These are phyloP conservation scores for Chloropsis cyanopogon DNA, from an alignment of 2,113 vertebrate species.

Conservation along the genomic window DNA sequence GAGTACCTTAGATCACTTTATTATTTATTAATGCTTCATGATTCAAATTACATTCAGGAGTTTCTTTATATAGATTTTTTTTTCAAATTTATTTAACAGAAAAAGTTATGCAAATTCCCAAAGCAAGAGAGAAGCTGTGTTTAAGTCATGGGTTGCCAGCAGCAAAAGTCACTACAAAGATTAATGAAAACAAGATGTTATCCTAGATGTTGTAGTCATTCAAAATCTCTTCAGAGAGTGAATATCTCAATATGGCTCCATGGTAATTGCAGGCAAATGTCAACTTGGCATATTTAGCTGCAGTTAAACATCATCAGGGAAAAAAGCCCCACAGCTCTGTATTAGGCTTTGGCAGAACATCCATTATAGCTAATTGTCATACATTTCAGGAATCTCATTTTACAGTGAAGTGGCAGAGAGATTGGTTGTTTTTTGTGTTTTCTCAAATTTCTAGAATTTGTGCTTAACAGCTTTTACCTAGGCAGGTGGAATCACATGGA, in stretches of 20 bases:
- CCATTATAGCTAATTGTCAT: neutral
- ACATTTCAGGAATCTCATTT: neutral
- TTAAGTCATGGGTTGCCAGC: neutral
- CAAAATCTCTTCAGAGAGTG: slow-evolving; percentile 5
- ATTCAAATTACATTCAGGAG: neutral
- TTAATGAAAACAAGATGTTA: neutral
- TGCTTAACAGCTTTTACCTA: neutral
- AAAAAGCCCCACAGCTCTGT: neutral
- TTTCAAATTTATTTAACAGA: neutral
- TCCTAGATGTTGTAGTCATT: neutral
- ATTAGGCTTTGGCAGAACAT: neutral
- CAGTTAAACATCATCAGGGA: neutral
- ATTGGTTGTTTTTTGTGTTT: neutral
- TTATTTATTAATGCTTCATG: neutral
- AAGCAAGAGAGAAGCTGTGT: neutral
- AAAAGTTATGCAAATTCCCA: neutral
- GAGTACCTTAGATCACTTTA: neutral
- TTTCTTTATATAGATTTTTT: neutral
- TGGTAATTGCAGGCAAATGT: slow-evolving; percentile 34
- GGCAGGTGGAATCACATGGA: neutral
- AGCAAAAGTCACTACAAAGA: neutral
- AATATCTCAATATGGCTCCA: slow-evolving; percentile 9
- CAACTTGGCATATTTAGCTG: slow-evolving; percentile 23
- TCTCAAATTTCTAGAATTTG: neutral
- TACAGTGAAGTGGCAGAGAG: neutral